Conservation (phyloP, 2,888 invertebrate species). For the Volucella inanis region DNA sequence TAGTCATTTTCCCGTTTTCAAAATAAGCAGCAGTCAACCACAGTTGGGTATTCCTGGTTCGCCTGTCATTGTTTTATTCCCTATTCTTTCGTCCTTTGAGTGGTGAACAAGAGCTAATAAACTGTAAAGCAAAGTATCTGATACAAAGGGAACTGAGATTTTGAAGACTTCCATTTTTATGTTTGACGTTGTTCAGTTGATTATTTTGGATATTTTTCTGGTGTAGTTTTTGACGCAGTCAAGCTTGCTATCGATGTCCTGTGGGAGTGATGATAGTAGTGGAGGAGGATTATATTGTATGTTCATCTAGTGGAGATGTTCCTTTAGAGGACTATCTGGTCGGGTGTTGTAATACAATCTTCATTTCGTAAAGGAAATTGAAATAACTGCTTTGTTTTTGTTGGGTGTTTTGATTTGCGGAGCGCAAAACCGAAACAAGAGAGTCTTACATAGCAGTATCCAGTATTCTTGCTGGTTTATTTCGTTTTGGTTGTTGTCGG, state of each 20-base stretch:
- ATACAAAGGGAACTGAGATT: constrained; percentile 32
- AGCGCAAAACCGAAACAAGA: constrained; percentile 20
- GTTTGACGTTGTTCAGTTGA: constrained; percentile 41
- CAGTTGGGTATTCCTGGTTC: constrained; percentile 16
- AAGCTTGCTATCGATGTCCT: constrained; percentile 35
- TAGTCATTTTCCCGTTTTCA: not conserved
- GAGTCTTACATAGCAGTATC: constrained; percentile 1
- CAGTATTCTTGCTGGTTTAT: constrained; percentile 21
- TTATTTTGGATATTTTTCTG: constrained; percentile 37
- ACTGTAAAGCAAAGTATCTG: constrained; percentile 32
- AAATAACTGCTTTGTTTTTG: constrained; percentile 57
- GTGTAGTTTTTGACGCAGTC: constrained; percentile 22
- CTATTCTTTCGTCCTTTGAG: constrained; percentile 29
- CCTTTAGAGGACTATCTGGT: constrained; percentile 37
- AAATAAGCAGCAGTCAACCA: not conserved
- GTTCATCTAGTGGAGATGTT: constrained; percentile 45
- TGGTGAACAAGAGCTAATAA: constrained; percentile 61
- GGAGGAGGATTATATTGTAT: not conserved
- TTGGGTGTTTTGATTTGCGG: constrained; percentile 44
- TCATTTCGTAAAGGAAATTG: constrained; percentile 63
- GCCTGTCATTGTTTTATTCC: constrained; percentile 36
- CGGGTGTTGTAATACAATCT: constrained; percentile 41
- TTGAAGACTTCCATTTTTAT: constrained; percentile 15
- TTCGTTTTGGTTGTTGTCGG: not conserved
- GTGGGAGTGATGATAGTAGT: constrained; percentile 1